phyloP scores from a whole-genome alignment of 1,140 invertebrate genomes.

The Megathymus violae region DNA sequence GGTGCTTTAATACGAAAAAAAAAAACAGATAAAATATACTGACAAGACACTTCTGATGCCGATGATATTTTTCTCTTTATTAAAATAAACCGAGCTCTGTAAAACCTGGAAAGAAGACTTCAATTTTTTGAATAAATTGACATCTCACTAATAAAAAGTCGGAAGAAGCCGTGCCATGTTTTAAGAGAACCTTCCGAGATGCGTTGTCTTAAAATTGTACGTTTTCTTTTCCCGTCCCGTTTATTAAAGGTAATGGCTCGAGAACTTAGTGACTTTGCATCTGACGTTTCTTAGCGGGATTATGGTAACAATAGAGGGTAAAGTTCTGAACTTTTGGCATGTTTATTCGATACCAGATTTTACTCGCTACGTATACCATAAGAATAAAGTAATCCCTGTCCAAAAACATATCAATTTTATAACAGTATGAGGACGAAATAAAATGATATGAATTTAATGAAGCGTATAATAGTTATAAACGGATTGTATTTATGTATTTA shows the following conservation, averaged over 20 bases:
- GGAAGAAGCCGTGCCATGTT: neutral
- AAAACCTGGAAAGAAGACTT: constrained; percentile 6
- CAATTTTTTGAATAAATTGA: constrained; percentile 29
- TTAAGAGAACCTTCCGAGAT: constrained; percentile 21
- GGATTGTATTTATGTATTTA: too few relatives aligned
- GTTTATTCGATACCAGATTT: too few relatives aligned
- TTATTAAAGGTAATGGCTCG: constrained; percentile 30
- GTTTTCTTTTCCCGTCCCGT: constrained; percentile 24
- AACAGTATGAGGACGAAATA: too few relatives aligned
- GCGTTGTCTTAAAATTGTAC: constrained; percentile 24
- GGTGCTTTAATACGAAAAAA: too few relatives aligned
- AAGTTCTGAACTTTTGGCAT: neutral
- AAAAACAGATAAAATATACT: neutral
- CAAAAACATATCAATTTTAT: too few relatives aligned
- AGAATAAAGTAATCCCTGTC: too few relatives aligned
- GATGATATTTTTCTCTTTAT: constrained; percentile 8
- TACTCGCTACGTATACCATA: too few relatives aligned
- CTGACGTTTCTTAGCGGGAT: constrained; percentile 2
- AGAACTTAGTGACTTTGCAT: constrained; percentile 23
- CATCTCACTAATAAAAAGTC: constrained; percentile 23
- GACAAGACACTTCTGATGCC: too few relatives aligned
- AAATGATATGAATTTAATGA: too few relatives aligned
- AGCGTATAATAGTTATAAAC: too few relatives aligned
- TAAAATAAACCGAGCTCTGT: constrained; percentile 6
- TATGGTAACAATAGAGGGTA: constrained; percentile 1